Percentiles rank a stretch among this genome's conserved stretches.
Conservation (phyloP, 2,888 invertebrate species). For the Cremastinae sp. region DNA sequence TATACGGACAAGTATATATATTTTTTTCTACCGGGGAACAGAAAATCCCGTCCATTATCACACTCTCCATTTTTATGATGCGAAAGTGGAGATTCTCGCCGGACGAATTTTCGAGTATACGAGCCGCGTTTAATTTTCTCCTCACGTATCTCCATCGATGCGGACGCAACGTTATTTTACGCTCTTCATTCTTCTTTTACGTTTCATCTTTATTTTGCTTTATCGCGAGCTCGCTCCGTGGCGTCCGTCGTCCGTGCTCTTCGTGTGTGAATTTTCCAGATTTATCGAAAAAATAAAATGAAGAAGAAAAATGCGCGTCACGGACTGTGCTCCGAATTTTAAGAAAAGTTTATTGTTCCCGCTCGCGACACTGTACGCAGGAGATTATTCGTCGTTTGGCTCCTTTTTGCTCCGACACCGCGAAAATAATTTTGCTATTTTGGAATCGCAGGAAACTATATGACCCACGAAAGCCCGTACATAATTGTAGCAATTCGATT, state of each 20-base stretch:
- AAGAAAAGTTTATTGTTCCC: neutral
- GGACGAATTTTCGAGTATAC: conserved; percentile 34
- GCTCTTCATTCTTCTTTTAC: conserved; percentile 8
- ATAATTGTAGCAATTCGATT: too few species aligned
- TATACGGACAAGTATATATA: conserved; percentile 2
- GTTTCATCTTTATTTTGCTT: conserved; percentile 11
- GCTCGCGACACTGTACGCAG: neutral
- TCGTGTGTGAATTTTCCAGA: conserved; percentile 8
- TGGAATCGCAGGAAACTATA: too few species aligned
- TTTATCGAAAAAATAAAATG: conserved; percentile 32
- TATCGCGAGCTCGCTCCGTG: conserved; percentile 10
- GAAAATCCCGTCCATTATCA: conserved; percentile 51
- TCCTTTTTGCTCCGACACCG: too few species aligned
- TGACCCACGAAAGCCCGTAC: too few species aligned
- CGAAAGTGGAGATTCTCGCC: conserved; percentile 18
- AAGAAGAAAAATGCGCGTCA: neutral
- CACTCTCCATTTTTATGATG: conserved; percentile 55
- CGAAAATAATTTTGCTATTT: too few species aligned
- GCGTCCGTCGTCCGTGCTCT: neutral
- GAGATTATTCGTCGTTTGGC: neutral
- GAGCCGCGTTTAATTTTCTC: conserved; percentile 46
- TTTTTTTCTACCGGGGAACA: conserved; percentile 9
- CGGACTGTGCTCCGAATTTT: conserved; percentile 10
- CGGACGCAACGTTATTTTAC: conserved; percentile 15
- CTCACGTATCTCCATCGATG: conserved; percentile 46